Percentiles rank a stretch among this genome's conserved stretches.
These are phyloP conservation scores for Siniperca undulata DNA, from an alignment of 2,797 vertebrate species.

Conservation along the genomic window DNA sequence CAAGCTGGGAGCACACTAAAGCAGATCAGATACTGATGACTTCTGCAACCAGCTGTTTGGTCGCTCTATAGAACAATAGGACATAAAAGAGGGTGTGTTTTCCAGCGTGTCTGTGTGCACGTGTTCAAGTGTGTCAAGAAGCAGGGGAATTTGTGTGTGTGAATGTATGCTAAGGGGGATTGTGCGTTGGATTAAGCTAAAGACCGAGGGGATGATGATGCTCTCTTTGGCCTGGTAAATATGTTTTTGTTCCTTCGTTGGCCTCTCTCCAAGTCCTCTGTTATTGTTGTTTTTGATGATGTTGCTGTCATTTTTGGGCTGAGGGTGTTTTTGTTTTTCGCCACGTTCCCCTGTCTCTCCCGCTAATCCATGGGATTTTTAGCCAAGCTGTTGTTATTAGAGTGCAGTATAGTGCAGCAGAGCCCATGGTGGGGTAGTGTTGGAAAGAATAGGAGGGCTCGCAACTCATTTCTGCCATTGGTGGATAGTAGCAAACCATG, in stretches of 20 bases:
- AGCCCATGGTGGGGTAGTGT: conserved; percentile 14
- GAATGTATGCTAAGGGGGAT: conserved; percentile 34
- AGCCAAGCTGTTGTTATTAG: conserved; percentile 71
- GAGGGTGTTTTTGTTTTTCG: conserved; percentile 66
- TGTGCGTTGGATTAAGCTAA: conserved; percentile 73
- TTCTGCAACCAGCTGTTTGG: conserved; percentile 75
- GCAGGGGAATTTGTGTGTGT: conserved; percentile 54
- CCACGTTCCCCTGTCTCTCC: conserved; percentile 44
- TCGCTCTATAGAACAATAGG: conserved; percentile 69
- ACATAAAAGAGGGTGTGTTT: conserved; percentile 70
- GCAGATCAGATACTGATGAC: conserved; percentile 79
- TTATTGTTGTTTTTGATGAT: conserved; percentile 66
- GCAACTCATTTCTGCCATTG: conserved; percentile 5
- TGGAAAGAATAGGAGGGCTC: conserved; percentile 15
- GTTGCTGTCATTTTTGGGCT: conserved; percentile 57
- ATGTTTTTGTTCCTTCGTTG: conserved; percentile 71
- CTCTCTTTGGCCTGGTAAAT: conserved; percentile 78
- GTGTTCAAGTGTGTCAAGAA: conserved; percentile 42
- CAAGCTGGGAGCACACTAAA: conserved; percentile 71
- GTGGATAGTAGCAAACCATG: neutral
- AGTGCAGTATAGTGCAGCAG: conserved; percentile 46
- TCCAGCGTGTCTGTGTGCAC: conserved; percentile 32
- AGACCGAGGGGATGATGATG: conserved; percentile 70
- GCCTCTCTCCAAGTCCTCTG: conserved; percentile 42
- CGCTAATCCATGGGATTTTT: conserved; percentile 72